Conservation (phyloP, 2,888 invertebrate species). For the Carterocephalus palaemon region DNA sequence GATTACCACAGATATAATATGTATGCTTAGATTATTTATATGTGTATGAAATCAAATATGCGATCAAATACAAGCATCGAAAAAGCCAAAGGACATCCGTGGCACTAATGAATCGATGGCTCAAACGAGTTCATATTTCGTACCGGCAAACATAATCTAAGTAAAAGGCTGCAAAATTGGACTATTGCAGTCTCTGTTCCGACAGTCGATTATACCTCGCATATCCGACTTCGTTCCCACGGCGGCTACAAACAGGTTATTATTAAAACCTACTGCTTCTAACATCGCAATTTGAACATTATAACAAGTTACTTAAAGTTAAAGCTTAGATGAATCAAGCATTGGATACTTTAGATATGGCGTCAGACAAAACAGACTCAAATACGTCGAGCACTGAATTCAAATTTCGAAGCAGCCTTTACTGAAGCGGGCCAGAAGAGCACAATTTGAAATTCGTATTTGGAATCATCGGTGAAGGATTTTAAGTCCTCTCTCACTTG, state of each 20-base stretch:
- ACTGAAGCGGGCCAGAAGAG: constrained; percentile 54
- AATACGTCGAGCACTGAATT: constrained; percentile 51
- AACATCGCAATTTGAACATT: constrained; percentile 47
- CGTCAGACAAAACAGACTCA: constrained; percentile 51
- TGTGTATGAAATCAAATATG: constrained; percentile 7
- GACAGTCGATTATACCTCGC: constrained; percentile 76
- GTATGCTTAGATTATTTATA: no score
- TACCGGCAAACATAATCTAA: constrained; percentile 62
- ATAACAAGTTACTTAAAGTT: constrained; percentile 37
- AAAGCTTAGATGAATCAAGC: constrained; percentile 38
- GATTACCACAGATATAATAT: not conserved
- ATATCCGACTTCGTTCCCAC: constrained; percentile 77
- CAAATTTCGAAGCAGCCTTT: constrained; percentile 41
- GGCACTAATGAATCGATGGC: constrained; percentile 40
- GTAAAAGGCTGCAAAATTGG: constrained; percentile 79
- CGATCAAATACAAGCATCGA: constrained; percentile 18
- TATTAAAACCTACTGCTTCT: constrained; percentile 68
- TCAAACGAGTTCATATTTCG: constrained; percentile 55
- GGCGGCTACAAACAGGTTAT: constrained; percentile 76
- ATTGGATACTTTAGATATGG: constrained; percentile 46
- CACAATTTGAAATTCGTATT: constrained; percentile 76
- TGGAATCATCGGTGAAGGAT: constrained; percentile 72
- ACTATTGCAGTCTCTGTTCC: constrained; percentile 76
- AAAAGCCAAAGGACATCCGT: constrained; percentile 24
- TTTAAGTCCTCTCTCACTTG: constrained; percentile 72